Base-by-base conservation (phyloP, 2,113 vertebrate species). In the Cinclus cinclus region DNA sequence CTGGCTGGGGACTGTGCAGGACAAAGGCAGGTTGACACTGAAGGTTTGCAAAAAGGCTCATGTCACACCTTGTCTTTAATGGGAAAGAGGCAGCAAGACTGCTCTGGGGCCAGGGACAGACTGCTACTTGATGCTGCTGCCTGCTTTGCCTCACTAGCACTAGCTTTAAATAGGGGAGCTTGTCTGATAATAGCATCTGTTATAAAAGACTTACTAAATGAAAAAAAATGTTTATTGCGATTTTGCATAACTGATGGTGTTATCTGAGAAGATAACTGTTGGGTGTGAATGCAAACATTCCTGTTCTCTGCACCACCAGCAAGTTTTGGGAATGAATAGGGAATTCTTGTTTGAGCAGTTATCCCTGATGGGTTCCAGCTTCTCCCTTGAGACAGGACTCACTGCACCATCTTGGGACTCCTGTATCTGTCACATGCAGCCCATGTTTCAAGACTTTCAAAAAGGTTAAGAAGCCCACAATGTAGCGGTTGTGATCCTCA, bases 51-150 rank as follows among this genome's bases (percentile, higher is more conserved):
- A 50, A 87, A 87, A 81, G 75, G 4, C 33, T 83, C 37, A 53
- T 0, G 0, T 11, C 0, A 2, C 15, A 25, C 11, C 30, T 8
- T 1, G 1, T 33, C 11, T 67, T 84, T 87, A 31, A 42, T 49
- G n/a, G n/a, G 23, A 49, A 82, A 63, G 56, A 60, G 44, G 27
- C 23, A 84, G 39, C 25, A 81, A 19, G 28, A 56, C 3, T 33
- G 7, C 30, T 91, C 16, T 33, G 56, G 12, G 69, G 39, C 50
- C 19, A 8, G n/a, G 28, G 42, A 4, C 22, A 49, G 65, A 44
- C 30, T 75, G 56, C 28, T 59, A 27, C 75, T 82, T 74, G 62
- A 46, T 58, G 49, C 28, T 76, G 14, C 59, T 13, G 12, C 17
- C 46, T 83, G 56, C 37, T 89, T 82, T 81, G 47, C 42, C 65